Evolutionary conservation across 2,888 invertebrate species (phyloP), one percentile per base, ranked within the genome.

Genomic region (Caenorhabditis panamensis): DNA sequence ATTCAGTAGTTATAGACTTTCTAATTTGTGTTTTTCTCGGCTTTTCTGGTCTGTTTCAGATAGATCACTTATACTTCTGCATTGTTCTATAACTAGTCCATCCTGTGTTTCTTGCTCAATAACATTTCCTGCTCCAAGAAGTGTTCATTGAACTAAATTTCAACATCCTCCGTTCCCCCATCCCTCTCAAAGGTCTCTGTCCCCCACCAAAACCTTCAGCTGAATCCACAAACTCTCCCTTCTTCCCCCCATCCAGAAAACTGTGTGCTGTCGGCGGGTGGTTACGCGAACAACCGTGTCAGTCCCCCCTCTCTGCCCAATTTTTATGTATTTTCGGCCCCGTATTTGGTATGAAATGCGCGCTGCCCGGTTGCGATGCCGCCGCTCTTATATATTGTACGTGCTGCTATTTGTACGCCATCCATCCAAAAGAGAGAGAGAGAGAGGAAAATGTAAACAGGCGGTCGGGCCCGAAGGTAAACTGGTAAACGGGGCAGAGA

Each of bases 301-400:
- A 3, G 24, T 24, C 26, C 8, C 53, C 53, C 26, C 28, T 28
- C 22, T 9, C 36, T 53, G 56, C 51, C 59, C 58, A 72, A 72
- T 72, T 73, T 73, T 64, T 73, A 73, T 73, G 64, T 64, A 63
- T 64, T 63, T 53, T 63, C 56, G 61, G 31, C 72, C 18, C 72
- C 53, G 75, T 75, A 75, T 75, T 75, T 75, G 75, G 66, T 63
- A 72, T 72, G 63, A 66, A 75, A 75, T 66, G 66, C 51, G 22
- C 20, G 41, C 41, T 28, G 31, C 22, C 18, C 31, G 1, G 58
- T 18, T 20, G 37, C 49, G 22, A 26, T 26, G 44, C 54, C 44
- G 56, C 56, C 44, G 54, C 53, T 13, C 36, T 22, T 31, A 26
- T 47, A 24, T 26, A 54, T 41, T 56, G 28, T 26, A 28, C 26